Conservation (phyloP, 2,113 vertebrate species). For the Empidonax traillii region DNA sequence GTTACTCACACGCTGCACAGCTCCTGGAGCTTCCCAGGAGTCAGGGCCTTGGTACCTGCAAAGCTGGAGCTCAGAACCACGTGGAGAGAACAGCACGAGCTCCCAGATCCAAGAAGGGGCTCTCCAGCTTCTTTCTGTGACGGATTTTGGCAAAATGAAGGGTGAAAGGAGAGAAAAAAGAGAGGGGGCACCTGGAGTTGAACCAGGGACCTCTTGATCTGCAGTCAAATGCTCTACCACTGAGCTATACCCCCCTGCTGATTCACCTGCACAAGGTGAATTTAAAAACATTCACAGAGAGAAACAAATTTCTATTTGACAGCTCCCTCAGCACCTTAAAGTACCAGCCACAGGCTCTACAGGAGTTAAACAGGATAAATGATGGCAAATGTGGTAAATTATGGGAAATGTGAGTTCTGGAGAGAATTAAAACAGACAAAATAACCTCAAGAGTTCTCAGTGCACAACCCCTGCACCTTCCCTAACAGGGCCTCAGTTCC, state of each 20-base stretch:
- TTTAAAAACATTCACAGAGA: no score
- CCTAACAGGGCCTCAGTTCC: neutral
- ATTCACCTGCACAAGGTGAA: no score
- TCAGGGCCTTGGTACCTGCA: neutral
- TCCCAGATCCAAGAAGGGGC: neutral
- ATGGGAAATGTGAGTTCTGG: neutral
- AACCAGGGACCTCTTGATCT: conserved; percentile 74
- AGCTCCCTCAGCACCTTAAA: no score
- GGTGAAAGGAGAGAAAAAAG: neutral
- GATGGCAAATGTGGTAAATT: neutral
- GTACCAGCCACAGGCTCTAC: no score
- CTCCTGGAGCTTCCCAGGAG: neutral
- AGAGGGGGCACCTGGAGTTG: conserved; percentile 6
- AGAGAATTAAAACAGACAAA: neutral
- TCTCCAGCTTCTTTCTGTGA: neutral
- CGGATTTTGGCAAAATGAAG: neutral
- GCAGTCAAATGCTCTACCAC: conserved; percentile 78
- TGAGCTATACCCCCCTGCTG: conserved; percentile 73
- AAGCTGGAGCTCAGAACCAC: no score
- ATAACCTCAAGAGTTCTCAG: neutral
- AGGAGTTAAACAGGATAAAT: neutral
- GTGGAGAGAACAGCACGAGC: neutral
- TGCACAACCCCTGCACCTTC: neutral
- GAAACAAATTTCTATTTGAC: no score
- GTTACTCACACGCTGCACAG: neutral